Base-by-base conservation (phyloP, 2,797 vertebrate genomes). In the Enteromius afrohamiltoni region DNA sequence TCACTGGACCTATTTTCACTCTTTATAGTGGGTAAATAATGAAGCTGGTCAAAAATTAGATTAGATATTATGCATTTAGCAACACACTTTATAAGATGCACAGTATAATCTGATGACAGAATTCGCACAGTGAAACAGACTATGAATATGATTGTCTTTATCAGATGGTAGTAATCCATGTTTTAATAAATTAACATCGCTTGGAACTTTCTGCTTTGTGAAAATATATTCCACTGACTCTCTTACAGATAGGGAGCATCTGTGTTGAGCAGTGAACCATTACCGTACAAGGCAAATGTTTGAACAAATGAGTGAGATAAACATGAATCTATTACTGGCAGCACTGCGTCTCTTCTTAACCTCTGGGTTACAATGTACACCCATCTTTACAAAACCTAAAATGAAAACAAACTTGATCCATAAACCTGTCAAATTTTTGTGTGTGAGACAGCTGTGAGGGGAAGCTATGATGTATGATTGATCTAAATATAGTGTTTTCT, bases 251-350 rank as follows among this genome's bases (percentile, higher is more conserved):
- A 77, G 37, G 23, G 45, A 45, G 64, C 79, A 69, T 85, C 40
- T 77, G 77, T 34, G 55, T 60, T 58, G 10, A 31, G 81, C 69
- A 79, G 64, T 85, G 79, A 74, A 77, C 29, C 79, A 58, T 85
- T 77, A 86, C 85, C 83, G 53, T 83, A 88, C 77, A 84, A 42
- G 85, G 85, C 80, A 85, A 89, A 83, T 85, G 64, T 84, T 86
- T 83, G 77, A 83, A 77, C 75, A 77, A 79, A 85, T 84, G 75
- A 83, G 40, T 74, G 49, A 71, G 40, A 74, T 88, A 86, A 88
- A 86, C 83, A 88, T 53, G 58, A 88, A 83, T 85, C 79, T 80
- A 76, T 88, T 79, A 77, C 67, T 51, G 78, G 23, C 29, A 83
- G 75, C 26, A 47, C 68, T 74, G 49, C 60, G 16, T 34, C n/a